phyloP scores from a whole-genome alignment of 2,888 invertebrate species.

The Flabesymbios commensalis region DNA sequence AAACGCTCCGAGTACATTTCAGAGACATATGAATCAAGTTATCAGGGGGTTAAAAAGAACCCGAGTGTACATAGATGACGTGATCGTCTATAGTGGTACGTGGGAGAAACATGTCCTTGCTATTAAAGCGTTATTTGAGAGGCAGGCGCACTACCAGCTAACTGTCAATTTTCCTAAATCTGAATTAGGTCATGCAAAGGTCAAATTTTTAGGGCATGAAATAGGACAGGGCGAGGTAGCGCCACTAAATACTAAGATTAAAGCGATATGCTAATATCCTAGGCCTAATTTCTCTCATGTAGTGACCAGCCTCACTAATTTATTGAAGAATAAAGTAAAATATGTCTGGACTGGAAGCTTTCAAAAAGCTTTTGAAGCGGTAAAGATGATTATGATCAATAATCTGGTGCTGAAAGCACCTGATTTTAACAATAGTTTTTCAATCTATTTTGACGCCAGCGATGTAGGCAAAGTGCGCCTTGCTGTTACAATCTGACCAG shows the following conservation, averaged over 20 bases:
- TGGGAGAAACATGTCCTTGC: not conserved
- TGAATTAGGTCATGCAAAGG: conserved; percentile 14
- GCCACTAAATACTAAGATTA: conserved; percentile 13
- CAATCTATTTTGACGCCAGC: not conserved
- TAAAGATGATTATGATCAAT: not conserved
- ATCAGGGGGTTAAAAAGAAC: not conserved
- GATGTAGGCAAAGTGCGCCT: not conserved
- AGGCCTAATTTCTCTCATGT: not conserved
- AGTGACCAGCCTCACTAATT: not conserved
- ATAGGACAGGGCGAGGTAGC: conserved; percentile 14
- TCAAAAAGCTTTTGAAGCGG: not conserved
- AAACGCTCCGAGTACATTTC: not conserved
- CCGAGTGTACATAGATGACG: not conserved
- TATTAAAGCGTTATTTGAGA: not conserved
- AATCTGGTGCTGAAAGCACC: not conserved
- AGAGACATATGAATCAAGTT: not conserved
- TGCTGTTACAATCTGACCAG: not conserved
- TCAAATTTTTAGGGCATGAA: conserved; percentile 33
- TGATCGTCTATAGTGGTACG: too few relatives aligned
- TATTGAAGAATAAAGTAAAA: not conserved
- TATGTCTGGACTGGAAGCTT: not conserved
- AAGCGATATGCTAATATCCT: conserved; percentile 12
- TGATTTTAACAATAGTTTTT: not conserved
- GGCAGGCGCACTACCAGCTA: not conserved
- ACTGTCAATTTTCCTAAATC: conserved; percentile 14